A percentile compares a stretch with the other conserved stretches of the same genome.
phyloP scores from a whole-genome alignment of 2,113 vertebrate genomes.

The Nymphicus hollandicus region DNA sequence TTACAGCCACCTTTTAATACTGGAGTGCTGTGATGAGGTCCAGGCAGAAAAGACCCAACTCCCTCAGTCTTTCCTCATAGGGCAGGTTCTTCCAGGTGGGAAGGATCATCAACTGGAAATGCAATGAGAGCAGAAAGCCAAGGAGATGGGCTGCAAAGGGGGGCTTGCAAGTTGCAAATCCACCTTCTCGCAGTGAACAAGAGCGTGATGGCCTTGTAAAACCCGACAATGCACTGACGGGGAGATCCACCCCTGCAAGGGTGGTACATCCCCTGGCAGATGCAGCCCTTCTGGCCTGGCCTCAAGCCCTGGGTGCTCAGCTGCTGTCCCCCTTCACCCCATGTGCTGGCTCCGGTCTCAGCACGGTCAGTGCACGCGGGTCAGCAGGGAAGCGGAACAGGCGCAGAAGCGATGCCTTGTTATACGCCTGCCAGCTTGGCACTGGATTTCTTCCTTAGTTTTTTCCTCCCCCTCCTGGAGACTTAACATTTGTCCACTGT shows the following conservation, averaged over 20 bases:
- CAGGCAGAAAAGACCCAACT: neutral
- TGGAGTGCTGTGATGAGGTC: neutral
- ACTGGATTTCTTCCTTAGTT: accelerated
- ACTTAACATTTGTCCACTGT: neutral
- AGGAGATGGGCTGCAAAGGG: neutral
- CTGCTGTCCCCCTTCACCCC: neutral
- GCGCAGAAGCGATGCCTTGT: neutral
- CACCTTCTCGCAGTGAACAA: accelerated
- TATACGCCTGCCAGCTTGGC: conserved; percentile 15
- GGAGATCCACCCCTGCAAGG: neutral
- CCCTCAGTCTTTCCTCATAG: neutral
- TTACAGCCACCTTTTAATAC: neutral
- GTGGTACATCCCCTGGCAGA: neutral
- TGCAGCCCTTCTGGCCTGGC: neutral
- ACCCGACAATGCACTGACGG: accelerated
- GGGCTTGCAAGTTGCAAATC: accelerated
- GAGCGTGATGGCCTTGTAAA: accelerated
- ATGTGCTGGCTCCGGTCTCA: accelerated
- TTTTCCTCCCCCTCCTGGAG: neutral
- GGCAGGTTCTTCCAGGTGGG: neutral
- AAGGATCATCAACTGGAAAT: accelerated
- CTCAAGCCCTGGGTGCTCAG: neutral
- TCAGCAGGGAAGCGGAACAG: neutral
- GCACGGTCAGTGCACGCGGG: accelerated
- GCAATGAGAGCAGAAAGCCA: neutral